Evolutionary conservation across 2,113 vertebrate species (phyloP), one percentile per base, ranked within the genome.

Genomic region (Thermophis baileyi): DNA sequence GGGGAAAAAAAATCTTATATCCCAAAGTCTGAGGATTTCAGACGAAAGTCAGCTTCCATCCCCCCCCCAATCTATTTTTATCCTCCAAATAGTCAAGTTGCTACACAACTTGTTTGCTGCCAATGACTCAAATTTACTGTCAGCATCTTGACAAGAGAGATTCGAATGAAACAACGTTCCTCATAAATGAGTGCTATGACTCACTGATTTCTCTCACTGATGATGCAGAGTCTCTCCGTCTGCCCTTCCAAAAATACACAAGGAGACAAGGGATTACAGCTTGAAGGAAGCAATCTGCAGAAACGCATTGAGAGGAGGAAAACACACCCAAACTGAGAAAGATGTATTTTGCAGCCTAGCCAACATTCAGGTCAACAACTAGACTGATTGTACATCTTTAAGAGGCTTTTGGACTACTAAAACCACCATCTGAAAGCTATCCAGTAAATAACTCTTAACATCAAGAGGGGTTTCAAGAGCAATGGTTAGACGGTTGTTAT

Each of bases 61-160:
- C 92, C 27, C 94, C 94, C 25, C 94, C 89, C 89, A 57, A 91
- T 94, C 96, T 69, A 95, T 96, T 97, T 96, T 93, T 95, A 92
- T 93, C 95, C 95, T 96, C 93, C 95, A 95, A 95, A 96, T 94
- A 96, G 96, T 94, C 94, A 96, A 95, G 96, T 96, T 97, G 97
- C 96, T 95, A 91, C 95, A 95, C 12, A 49, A 95, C 91, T 95
- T 96, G 95, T 96, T 97, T 96, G 94, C 95, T 92, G 96, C 96
- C 93, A 96, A 97, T 97, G 97, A 97, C 96, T 98, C 96, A 97
- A 97, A 96, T 96, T 96, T 94, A 93, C 92, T 97, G 96, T 97
- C 96, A 96, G 96, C 95, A 95, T 96, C 95, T 97, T 97, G 97
- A 96, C 97, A 97, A 95, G 94, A 92, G 94, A 95, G 95, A 97